Evolutionary conservation across 1,140 invertebrate species (phyloP), one percentile per base, ranked within the genome.

Genomic region (Drosophila nebulosa): DNA sequence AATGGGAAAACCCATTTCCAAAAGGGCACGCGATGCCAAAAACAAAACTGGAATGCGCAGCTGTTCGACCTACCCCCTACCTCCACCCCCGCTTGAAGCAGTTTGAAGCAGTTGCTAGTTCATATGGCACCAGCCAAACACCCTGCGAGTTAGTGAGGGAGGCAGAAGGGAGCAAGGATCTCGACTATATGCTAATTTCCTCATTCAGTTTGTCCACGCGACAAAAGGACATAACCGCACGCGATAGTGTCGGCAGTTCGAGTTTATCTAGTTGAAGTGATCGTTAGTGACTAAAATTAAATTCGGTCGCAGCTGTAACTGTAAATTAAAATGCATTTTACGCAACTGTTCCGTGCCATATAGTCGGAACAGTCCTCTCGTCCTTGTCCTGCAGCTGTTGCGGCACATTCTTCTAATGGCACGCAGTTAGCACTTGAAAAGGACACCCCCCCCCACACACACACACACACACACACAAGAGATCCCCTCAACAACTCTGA

Each of bases 301-400:
- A 69, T n/a, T 42, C 26, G 63, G 42, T 53, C 68, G 72, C 81
- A 81, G 83, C 81, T 85, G 81, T 81, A 80, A 63, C 78, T 81
- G 83, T 88, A 88, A 88, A 88, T 88, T 88, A 88, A 88, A 88
- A 88, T 88, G 78, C 83, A 89, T 88, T 88, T 88, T 88, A 88
- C 84, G 83, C 83, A 88, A 88, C 84, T 88, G 74, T 53, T 77
- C 60, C 42, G n/a, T n/a, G n/a, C n/a, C n/a, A n/a, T n/a, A n/a
- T 16, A 30, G 10, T 6, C 27, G 6, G 10, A 30, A 30, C 6
- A 30, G 27, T 6, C 4, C 30, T 12, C 30, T 6, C 7, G 27
- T 6, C 4, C 30, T 12, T 10, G 30, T 32, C 60, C 74, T 57
- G 73, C 84, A 88, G 83, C 78, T 88, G 83, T 78, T 74, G 68